Evolutionary conservation across 35 echinoderm and acorn worm species (phyloP).

Genomic region (Hemicentrotus pulcherrimus): DNA sequence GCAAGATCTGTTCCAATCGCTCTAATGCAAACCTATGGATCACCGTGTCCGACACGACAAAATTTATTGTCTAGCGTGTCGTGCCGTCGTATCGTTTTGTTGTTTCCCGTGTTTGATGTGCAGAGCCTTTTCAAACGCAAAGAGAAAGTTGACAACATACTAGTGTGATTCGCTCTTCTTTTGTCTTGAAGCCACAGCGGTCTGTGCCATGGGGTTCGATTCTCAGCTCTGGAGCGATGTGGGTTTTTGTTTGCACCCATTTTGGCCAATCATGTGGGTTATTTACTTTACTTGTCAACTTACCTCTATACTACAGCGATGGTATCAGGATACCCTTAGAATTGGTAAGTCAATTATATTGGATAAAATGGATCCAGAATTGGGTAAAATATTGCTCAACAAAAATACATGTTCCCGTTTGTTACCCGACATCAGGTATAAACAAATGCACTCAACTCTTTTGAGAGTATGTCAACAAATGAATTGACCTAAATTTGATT

Average conservation of each 20-base stretch:
- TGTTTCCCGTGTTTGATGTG: background rate
- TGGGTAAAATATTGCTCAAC: background rate
- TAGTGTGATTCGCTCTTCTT: background rate
- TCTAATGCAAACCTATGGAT: background rate
- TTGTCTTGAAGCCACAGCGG: background rate
- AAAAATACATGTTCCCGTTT: background rate
- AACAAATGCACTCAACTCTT: background rate
- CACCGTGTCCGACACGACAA: no score
- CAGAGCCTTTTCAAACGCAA: background rate
- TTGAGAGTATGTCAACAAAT: no score
- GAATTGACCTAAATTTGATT: background rate
- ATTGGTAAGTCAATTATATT: slow-evolving; percentile 52
- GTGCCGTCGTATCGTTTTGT: background rate
- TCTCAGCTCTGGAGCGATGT: slow-evolving; percentile 61
- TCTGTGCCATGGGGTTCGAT: slow-evolving; percentile 61
- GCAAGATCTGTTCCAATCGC: background rate
- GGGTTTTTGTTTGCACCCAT: slow-evolving; percentile 74
- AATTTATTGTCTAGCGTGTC: no score
- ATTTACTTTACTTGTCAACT: slow-evolving; percentile 81
- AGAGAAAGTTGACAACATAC: background rate
- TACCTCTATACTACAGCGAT: slow-evolving; percentile 83
- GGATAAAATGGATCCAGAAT: background rate
- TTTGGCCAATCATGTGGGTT: slow-evolving; percentile 83
- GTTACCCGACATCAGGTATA: background rate
- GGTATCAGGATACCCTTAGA: slow-evolving; percentile 77